Evolutionary conservation across 2,888 invertebrate genomes (phyloP), one percentile per base, ranked within the genome.

Genomic region (Rhamphomyia laevipes): DNA sequence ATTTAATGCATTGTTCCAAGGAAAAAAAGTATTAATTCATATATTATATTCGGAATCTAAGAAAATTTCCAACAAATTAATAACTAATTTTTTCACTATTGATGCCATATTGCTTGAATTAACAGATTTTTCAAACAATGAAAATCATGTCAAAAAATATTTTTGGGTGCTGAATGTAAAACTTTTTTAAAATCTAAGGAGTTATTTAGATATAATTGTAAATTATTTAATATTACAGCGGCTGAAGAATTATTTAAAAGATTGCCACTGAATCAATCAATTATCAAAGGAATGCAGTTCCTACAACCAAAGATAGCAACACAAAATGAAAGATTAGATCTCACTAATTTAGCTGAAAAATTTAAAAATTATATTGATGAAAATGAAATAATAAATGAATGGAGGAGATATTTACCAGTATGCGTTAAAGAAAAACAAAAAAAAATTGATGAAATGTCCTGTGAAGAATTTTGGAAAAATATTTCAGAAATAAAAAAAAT

Each of bases 1-100:
- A 15, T 44, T 44, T 18, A 44, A 44, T 44, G 33, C 31, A 17
- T 18, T 44, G 30, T 44, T 44, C 18, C 31, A 44, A 17, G 16
- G 16, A 18, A 45, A 45, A 23, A 37, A 37, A 45, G 23, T 37
- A 21, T 45, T 45, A 23, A 45, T 35, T 21, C 37, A 45, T 21
- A 17, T 23, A 11, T 23, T 45, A 27, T 38, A 38, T 38, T 38
- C 15, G 15, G 45, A 45, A 18, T 45, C 45, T 27, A 38, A 45
- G 38, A 38, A 21, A 45, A 35, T 45, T 37, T 37, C 16, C 17
- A 37, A 16, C 37, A 37, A 37, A 37, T 37, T 37, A 37, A 37
- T 37, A 37, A 37, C 16, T 37, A 37, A 37, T 37, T 37, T 37
- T 37, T 16, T 37, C 15, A 37, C 37, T 37, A 37, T 16, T 16